These are phyloP conservation scores for Oscarella lobularis DNA, from an alignment of 37 sponge, comb jelly and placozoan species.

Conservation along the genomic window DNA sequence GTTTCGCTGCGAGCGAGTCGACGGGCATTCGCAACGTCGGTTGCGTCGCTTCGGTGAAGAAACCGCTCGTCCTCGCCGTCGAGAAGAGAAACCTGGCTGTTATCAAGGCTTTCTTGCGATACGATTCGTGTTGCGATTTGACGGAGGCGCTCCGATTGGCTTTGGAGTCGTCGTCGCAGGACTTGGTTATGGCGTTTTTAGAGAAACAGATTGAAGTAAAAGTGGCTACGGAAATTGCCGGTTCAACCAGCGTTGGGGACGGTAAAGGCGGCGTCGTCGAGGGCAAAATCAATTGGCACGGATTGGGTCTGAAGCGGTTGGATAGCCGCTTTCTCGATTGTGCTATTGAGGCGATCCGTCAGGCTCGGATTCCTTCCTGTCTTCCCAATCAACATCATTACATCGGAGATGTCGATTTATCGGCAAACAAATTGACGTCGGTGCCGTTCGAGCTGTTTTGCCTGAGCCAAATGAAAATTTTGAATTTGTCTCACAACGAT, in stretches of 20 bases:
- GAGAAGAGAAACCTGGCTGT: background rate
- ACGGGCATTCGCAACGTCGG: background rate
- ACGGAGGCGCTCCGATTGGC: background rate
- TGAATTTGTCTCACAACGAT: background rate
- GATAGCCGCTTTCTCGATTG: background rate
- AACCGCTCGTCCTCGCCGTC: background rate
- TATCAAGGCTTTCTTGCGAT: background rate
- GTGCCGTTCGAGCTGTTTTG: background rate
- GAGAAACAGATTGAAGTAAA: too few relatives aligned
- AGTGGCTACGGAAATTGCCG: too few relatives aligned
- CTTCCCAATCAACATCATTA: too few relatives aligned
- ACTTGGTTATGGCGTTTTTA: background rate
- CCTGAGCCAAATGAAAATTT: background rate
- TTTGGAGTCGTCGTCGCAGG: background rate
- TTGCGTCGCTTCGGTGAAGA: too few relatives aligned
- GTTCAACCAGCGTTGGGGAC: background rate
- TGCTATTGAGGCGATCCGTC: background rate
- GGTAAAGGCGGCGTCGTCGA: background rate
- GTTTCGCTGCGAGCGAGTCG: background rate
- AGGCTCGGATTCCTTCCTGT: too few relatives aligned
- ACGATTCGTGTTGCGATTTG: background rate
- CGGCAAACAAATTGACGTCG: background rate
- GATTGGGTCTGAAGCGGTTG: background rate
- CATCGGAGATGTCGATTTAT: background rate
- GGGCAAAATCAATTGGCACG: background rate